Base-by-base conservation (phyloP, 2,888 invertebrate species). In the Spilosoma lubricipeda region DNA sequence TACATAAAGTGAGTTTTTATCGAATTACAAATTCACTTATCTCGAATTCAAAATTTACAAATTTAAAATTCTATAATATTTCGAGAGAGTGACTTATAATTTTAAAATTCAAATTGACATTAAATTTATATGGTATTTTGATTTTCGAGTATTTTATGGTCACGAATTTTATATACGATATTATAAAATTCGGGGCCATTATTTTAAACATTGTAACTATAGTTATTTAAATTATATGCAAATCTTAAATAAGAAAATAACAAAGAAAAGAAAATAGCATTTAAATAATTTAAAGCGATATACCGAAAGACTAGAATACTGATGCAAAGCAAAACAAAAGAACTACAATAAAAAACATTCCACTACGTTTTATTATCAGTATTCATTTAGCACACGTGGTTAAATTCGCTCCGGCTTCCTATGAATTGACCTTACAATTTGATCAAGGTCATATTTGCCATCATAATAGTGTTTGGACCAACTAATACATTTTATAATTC, bases 381-480 rank as follows among this genome's bases (percentile, higher is more conserved):
- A 83, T 85, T 80, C 80, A 82, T 85, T 63, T 86, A 90, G 87
- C 90, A 90, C 89, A 79, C 88, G 80, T 81, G 79, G 81, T 82
- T 90, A 91, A 91, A 91, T 91, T 90, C 91, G 91, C 87, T 88
- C 83, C 86, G 82, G 79, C 79, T 76, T 75, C 73, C 74, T 68
- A 59, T 70, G 74, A 86, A 86, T 88, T 86, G 86, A 89, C 87
- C 86, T 75, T 73, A 70, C 72, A 75, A 85, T 83, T 81, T 83
- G 64, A 81, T 83, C 74, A 75, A 83, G 79, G 84, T 83, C 85
- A 77, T 70, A 71, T 74, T 80, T 75, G 76, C 75, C 67, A 30
- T 71, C 73, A 30, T 18, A 52, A 68, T 71, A 80, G 72, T 77
- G 72, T 77, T 76, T 80, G 79, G 79, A 80, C 75, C 76, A 75